Evolutionary conservation across 1,140 invertebrate species (phyloP), one percentile per base, ranked within the genome.

Genomic region (Drosophila suzukii): DNA sequence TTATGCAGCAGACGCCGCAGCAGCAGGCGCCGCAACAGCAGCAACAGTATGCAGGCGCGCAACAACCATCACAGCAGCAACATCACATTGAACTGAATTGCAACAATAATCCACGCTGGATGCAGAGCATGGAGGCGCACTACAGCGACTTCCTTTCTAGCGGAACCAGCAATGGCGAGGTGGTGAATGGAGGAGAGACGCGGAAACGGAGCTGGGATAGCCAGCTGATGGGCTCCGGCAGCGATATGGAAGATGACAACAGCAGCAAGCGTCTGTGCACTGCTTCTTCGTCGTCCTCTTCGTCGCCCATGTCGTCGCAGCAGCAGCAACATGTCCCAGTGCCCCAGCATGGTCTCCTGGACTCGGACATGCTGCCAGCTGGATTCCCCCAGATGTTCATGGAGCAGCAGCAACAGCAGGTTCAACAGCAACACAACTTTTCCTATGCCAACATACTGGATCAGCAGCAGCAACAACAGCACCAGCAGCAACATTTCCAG

Each of bases 101-200:
- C 59, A 89, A 89, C 49, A 90, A 91, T 36, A 91, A 91, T 62
- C 88, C 88, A 0, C 76, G 88, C 30, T 92, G 91, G 91, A 92
- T 92, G 88, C 90, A 92, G 49, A 91, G 78, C 73, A 91, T 92
- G 81, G 83, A 86, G 57, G 84, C 88, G 10, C 90, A 91, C 53
- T 92, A 91, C 43, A 78, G 75, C 11, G 91, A 91, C 34, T 91
- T 89, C 30, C 67, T 91, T 51, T 59, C 74, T 38, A 81, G 55
- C 27, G 76, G 61, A 47, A 67, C 72, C 1, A 76, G 58, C 51
- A 65, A 67, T 6, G 79, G 63, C n/a, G 79, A 75, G 44, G 27
- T 88, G 1, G 84, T 88, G 12, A 86, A 90, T 47, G 82, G 75
- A 2, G 72, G 66, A 8, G 55, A 65, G 2, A 59, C 84, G 13